Conservation (phyloP, 2,113 vertebrate genomes). For the Circaetus cinerascens region DNA sequence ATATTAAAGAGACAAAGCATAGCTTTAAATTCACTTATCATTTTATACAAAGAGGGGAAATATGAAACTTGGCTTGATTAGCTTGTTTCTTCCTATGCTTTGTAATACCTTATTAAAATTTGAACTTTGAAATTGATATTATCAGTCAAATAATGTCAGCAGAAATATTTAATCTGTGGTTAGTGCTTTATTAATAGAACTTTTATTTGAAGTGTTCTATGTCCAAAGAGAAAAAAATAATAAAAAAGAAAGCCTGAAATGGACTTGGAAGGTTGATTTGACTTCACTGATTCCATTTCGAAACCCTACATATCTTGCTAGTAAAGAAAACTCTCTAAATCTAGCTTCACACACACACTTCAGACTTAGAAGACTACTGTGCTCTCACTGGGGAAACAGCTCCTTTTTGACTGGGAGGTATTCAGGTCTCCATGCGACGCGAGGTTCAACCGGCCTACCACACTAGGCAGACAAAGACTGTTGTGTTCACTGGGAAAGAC, state of each 20-base stretch:
- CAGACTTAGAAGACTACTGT: background rate
- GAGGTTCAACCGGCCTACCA: background rate
- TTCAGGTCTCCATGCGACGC: background rate
- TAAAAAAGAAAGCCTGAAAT: constrained; percentile 4
- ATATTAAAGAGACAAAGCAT: constrained; percentile 81
- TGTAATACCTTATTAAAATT: constrained; percentile 82
- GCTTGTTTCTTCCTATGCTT: constrained; percentile 78
- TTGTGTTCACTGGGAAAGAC: background rate
- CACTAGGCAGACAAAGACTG: background rate
- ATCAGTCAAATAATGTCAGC: constrained; percentile 79
- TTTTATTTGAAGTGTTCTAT: constrained; percentile 72
- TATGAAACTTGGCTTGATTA: constrained; percentile 76
- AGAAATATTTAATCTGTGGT: constrained; percentile 80
- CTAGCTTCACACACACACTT: background rate
- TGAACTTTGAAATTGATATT: constrained; percentile 80
- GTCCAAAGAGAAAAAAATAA: constrained; percentile 38
- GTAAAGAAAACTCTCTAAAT: background rate
- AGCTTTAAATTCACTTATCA: constrained; percentile 81
- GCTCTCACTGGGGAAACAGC: background rate
- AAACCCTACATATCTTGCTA: background rate
- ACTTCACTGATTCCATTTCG: constrained; percentile 31
- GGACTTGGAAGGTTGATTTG: constrained; percentile 40
- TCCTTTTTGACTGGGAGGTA: background rate
- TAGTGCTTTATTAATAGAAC: constrained; percentile 76
- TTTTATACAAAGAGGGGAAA: constrained; percentile 76